A percentile compares a stretch with the other conserved stretches of the same genome.
phyloP scores from a whole-genome alignment of 1,140 invertebrate species.

The Paraescarpia echinospica region DNA sequence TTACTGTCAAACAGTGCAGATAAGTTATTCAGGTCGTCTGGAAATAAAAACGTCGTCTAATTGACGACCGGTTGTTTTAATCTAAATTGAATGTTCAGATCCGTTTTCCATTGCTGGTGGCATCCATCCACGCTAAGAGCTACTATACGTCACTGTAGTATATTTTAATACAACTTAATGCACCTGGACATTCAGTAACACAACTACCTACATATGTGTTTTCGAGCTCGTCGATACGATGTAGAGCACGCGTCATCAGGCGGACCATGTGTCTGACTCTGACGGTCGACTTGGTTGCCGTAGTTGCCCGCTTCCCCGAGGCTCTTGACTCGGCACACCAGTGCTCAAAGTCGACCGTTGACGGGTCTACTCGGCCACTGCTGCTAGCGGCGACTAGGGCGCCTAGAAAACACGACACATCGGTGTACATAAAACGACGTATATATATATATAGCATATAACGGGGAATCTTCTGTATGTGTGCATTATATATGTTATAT shows the following conservation, averaged over 20 bases:
- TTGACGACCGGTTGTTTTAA: neutral
- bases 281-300: neutral
- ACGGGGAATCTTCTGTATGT: too few species aligned
- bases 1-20: too few species aligned
- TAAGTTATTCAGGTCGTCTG: too few species aligned
- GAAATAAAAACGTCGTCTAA: too few species aligned
- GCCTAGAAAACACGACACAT: neutral
- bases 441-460: too few species aligned
- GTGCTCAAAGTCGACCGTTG: neutral
- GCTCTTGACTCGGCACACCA: neutral
- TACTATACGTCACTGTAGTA: neutral
- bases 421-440: too few species aligned
- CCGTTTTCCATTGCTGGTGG: too few species aligned
- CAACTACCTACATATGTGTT: neutral
- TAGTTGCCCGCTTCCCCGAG: neutral
- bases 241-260: neutral
- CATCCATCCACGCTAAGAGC: neutral
- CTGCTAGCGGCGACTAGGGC: neutral
- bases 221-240: neutral
- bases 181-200: neutral
- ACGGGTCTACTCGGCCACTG: neutral
- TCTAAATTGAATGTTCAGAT: neutral
- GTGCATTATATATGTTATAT: too few species aligned
- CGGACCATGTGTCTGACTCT: neutral
- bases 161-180: neutral